Evolutionary conservation across 2,797 vertebrate species (phyloP).

Genomic region (Epinephelus malabaricus): DNA sequence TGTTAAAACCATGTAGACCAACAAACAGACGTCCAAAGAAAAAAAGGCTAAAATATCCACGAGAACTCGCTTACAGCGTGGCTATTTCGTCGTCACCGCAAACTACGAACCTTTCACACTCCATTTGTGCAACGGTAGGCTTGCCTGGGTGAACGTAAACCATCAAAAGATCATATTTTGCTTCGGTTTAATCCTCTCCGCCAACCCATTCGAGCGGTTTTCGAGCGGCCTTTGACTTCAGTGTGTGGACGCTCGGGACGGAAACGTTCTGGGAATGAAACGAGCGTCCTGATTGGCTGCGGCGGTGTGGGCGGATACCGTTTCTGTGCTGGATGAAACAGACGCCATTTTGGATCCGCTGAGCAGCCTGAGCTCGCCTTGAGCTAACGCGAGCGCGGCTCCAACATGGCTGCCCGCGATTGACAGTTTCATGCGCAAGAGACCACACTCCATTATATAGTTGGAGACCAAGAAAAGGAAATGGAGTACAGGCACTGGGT

Average conservation of each 20-base stretch:
- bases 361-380: neutral
- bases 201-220: conserved; percentile 82
- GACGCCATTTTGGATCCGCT: conserved; percentile 84
- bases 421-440: conserved; percentile 71
- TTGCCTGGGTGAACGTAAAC: conserved; percentile 63
- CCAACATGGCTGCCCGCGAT: conserved; percentile 71
- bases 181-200: conserved; percentile 83
- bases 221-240: conserved; percentile 87
- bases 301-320: conserved; percentile 71
- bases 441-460: conserved; percentile 80
- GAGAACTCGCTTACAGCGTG: conserved; percentile 58
- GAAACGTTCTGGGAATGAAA: conserved; percentile 75
- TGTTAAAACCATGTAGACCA: conserved; percentile 74
- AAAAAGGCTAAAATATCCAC: conserved; percentile 79
- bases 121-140: conserved; percentile 51
- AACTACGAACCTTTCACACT: conserved; percentile 58
- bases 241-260: conserved; percentile 74
- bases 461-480: conserved; percentile 78
- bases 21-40: conserved; percentile 73
- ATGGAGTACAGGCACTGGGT: conserved; percentile 76
- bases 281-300: conserved; percentile 75
- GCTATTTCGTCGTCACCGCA: conserved; percentile 69
- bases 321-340: conserved; percentile 55
- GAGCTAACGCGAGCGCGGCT: neutral
- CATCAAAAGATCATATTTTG: conserved; percentile 81